Evolutionary conservation across 2,797 vertebrate species (phyloP).

Genomic region (Scarus forsteni): DNA sequence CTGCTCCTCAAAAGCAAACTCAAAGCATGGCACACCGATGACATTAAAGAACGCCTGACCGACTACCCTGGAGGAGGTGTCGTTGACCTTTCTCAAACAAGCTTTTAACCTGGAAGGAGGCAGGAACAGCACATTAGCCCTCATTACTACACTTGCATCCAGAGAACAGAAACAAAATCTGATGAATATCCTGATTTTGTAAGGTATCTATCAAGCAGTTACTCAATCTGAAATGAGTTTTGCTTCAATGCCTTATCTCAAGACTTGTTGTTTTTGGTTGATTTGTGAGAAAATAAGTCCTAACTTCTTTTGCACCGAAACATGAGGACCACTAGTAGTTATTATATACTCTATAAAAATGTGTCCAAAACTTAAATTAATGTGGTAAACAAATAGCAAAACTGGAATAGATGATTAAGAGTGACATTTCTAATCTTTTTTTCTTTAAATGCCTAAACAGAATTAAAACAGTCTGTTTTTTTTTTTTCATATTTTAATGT

Average conservation of each 20-base stretch:
- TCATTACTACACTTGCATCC: neutral
- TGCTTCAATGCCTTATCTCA: neutral
- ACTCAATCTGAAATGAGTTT: neutral
- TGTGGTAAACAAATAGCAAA: too few species aligned
- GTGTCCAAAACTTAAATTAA: too few species aligned
- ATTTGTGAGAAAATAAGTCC: too few species aligned
- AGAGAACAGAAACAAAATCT: neutral
- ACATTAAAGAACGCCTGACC: constrained; percentile 94
- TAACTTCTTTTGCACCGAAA: too few species aligned
- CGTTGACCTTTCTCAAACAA: constrained; percentile 88
- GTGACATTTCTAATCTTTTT: too few species aligned
- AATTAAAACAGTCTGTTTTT: too few species aligned
- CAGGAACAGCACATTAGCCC: neutral
- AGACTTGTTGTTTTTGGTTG: too few species aligned
- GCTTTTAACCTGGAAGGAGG: constrained; percentile 84
- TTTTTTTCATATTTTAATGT: too few species aligned
- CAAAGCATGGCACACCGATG: constrained; percentile 92
- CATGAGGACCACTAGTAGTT: too few species aligned
- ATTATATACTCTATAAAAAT: too few species aligned
- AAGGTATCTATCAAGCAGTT: neutral
- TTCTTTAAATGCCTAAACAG: too few species aligned
- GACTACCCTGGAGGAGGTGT: constrained; percentile 89
- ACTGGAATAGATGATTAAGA: too few species aligned
- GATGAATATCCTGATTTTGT: neutral
- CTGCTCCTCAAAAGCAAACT: constrained; percentile 87